These are phyloP conservation scores for Anguilla anguilla DNA, from an alignment of 2,797 vertebrate genomes.

Conservation along the genomic window DNA sequence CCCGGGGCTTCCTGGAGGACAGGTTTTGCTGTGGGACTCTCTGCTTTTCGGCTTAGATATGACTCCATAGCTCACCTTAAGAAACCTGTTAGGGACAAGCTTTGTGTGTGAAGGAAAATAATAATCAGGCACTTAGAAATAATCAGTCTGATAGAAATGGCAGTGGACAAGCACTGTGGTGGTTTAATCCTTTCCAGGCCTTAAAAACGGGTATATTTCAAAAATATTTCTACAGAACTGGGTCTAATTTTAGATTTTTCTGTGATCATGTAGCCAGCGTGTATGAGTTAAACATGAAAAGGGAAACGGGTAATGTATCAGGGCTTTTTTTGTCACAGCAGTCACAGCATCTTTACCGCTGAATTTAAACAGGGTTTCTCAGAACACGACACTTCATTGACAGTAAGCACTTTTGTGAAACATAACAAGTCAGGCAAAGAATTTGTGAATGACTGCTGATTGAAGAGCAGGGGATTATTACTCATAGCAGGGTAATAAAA, in stretches of 20 bases:
- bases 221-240: neutral
- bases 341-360: too few species aligned
- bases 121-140: neutral
- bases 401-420: neutral
- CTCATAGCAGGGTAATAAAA: neutral
- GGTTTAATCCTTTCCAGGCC: neutral
- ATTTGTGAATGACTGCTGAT: neutral
- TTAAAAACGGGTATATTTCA: neutral
- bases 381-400: neutral
- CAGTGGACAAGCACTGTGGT: neutral
- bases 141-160: neutral
- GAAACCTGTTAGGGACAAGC: neutral
- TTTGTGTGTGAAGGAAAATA: neutral
- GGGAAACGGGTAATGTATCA: too few species aligned
- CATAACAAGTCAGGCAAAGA: neutral
- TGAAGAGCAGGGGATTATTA: neutral
- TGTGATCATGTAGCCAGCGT: too few species aligned
- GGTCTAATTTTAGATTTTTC: too few species aligned
- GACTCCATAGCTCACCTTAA: neutral
- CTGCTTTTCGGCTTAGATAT: neutral
- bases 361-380: neutral
- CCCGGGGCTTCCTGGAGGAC: neutral
- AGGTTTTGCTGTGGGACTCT: neutral
- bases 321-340: too few species aligned
- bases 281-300: too few species aligned